Evolutionary conservation across 2,113 vertebrate genomes (phyloP), one percentile per base, ranked within the genome.

Genomic region (Charadrius vociferus): DNA sequence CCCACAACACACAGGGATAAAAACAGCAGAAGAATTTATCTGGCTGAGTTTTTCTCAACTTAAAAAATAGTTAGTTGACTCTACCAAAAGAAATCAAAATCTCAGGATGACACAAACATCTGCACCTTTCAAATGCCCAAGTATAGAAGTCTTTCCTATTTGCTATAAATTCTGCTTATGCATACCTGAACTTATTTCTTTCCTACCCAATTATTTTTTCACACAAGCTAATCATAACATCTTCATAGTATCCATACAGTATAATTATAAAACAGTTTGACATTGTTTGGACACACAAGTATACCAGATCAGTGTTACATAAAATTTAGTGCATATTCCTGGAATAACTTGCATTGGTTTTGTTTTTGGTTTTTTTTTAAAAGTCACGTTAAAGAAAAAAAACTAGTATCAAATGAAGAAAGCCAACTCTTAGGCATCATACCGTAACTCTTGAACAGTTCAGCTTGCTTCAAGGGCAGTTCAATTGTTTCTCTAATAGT

Each of bases 401-500:
- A 78, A 56, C 15, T 14, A 29, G 9, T 13, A 71, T 55, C 19
- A 93, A 62, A 67, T 53, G 18, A 87, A 96, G 55, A 91, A 77
- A 93, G 45, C n/a, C 82, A 96, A 41, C 16, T 81, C 43, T 78
- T 18, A 43, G 62, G 74, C 53, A 83, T 82, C 97, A 55, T 98
- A 99, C 99, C 99, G 1, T 99, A 99, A 91, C 75, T 98, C 87
- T 96, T 98, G 97, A 99, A 99, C 53, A 99, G 97, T 81, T 99
- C 98, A 2, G 99, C 98, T 63, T 98, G 99, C 97, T 99, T 99
- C 90, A 99, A 96, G 34, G 99, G 99, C 84, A 99, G 98, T 96
- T 99, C 99, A 47, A 99, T 98, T 10, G 98, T 98, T 97, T 99
- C 99, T 97, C 99, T 98, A 96, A 99, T 99, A 77, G 97, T 98